These are phyloP conservation scores for Protomyctophum bolini DNA, from an alignment of 2,113 vertebrate species.

Conservation along the genomic window DNA sequence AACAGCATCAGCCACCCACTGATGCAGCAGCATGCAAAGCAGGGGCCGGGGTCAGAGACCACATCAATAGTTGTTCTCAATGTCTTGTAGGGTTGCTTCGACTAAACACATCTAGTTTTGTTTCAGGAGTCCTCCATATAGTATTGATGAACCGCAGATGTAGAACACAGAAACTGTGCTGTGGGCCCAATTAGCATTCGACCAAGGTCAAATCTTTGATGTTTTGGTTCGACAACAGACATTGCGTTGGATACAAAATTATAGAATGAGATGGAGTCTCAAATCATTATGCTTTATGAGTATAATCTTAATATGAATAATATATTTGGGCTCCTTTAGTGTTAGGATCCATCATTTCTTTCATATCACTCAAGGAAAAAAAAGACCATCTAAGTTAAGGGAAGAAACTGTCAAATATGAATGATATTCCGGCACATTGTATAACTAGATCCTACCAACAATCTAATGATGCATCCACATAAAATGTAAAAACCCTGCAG, in stretches of 20 bases:
- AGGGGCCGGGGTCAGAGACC: constrained; percentile 24
- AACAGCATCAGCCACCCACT: not conserved
- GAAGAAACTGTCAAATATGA: too few relatives aligned
- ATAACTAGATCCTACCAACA: too few relatives aligned
- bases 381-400: too few relatives aligned
- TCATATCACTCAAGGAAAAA: not conserved
- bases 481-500: not conserved
- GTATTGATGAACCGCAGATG: constrained; percentile 37
- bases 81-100: constrained; percentile 46
- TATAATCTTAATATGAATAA: not conserved
- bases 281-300: constrained; percentile 18
- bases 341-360: not conserved
- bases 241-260: constrained; percentile 2
- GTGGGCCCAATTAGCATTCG: too few relatives aligned
- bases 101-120: constrained; percentile 22
- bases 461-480: too few relatives aligned
- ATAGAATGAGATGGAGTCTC: not conserved
- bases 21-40: constrained; percentile 22
- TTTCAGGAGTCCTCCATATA: constrained; percentile 31
- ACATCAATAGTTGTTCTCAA: constrained; percentile 38
- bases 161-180: not conserved
- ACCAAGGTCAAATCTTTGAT: not conserved
- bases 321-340: not conserved
- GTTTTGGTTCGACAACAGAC: not conserved
- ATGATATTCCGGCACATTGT: too few relatives aligned